Percentiles rank a stretch among this genome's conserved stretches.
These are phyloP conservation scores for Ctenosaura bakeri DNA, from an alignment of 2,797 vertebrate genomes.

Conservation along the genomic window DNA sequence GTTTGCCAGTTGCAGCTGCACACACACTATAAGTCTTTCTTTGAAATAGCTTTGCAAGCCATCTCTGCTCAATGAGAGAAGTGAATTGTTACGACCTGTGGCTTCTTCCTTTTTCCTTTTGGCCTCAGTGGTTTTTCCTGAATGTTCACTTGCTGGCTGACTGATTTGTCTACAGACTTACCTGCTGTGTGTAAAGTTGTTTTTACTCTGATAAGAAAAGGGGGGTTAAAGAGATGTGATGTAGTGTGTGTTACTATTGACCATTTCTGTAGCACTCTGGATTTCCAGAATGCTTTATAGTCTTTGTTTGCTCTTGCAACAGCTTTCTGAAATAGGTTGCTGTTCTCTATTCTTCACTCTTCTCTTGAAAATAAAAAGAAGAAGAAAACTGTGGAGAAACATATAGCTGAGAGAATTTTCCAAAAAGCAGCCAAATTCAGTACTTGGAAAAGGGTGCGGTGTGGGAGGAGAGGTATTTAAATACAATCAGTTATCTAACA, in stretches of 20 bases:
- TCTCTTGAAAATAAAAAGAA: no score
- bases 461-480: neutral
- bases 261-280: neutral
- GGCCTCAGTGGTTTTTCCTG: conserved; percentile 1
- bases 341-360: neutral
- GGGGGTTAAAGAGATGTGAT: neutral
- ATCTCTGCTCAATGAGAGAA: conserved; percentile 1
- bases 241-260: neutral
- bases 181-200: conserved; percentile 12
- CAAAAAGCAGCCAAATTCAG: neutral
- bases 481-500: neutral
- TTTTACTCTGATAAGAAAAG: neutral
- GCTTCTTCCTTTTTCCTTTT: neutral
- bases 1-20: conserved; percentile 23
- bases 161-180: conserved; percentile 13
- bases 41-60: neutral
- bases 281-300: neutral
- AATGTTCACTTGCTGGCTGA: conserved; percentile 16
- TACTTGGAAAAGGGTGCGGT: neutral
- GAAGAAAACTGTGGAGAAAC: neutral
- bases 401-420: neutral
- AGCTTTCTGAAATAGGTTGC: conserved; percentile 7
- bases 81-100: neutral
- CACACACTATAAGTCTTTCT: neutral
- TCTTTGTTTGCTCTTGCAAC: conserved; percentile 14